These are phyloP conservation scores for Paraescarpia echinospica DNA, from an alignment of 1,140 invertebrate genomes.

Conservation along the genomic window DNA sequence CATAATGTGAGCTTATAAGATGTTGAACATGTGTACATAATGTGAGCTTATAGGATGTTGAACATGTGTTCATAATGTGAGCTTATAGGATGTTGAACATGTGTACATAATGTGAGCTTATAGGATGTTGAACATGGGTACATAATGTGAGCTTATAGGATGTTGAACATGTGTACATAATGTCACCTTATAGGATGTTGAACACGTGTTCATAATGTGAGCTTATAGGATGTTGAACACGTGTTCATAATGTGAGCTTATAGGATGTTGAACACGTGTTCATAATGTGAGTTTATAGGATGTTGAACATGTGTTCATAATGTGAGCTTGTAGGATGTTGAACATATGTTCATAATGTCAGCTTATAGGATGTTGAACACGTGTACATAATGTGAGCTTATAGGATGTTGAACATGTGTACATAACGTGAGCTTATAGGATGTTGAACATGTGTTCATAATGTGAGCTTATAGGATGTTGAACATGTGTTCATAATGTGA, in stretches of 20 bases:
- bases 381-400: no score
- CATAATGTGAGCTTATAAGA: neutral
- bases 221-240: neutral
- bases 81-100: neutral
- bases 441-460: neutral
- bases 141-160: neutral
- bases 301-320: neutral
- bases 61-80: neutral
- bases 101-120: no score
- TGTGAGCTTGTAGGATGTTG: neutral
- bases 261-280: neutral
- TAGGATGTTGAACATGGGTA: neutral
- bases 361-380: neutral
- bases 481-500: neutral
- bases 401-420: neutral
- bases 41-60: neutral
- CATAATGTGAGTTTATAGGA: neutral
- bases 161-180: neutral
- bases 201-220: neutral
- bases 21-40: neutral
- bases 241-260: no score
- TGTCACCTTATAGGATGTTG: neutral
- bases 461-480: neutral
- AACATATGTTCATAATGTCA: neutral
- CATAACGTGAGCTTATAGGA: neutral